Conservation (phyloP, 2,888 invertebrate genomes). For the Watsonalla cultraria region DNA sequence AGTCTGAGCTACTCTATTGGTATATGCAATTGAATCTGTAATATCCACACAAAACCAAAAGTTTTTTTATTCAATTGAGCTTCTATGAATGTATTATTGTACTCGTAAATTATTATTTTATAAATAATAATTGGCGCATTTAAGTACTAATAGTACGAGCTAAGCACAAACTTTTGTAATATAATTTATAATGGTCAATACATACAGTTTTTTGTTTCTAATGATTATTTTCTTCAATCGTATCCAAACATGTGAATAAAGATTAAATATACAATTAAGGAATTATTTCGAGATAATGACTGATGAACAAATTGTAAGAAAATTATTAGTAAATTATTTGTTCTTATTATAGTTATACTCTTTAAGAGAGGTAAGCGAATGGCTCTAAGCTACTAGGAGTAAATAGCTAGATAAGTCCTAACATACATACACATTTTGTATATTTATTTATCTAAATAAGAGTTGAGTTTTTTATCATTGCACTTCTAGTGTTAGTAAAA, state of each 20-base stretch:
- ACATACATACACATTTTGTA: constrained; percentile 15
- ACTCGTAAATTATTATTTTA: too few relatives aligned
- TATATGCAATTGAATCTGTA: too few relatives aligned
- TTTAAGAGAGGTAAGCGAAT: constrained; percentile 30
- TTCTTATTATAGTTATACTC: constrained; percentile 30
- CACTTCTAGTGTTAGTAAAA: constrained; percentile 11
- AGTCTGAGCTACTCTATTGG: too few relatives aligned
- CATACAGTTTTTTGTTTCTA: too few relatives aligned
- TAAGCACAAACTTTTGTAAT: too few relatives aligned
- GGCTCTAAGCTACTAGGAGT: constrained; percentile 36
- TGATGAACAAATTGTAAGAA: constrained; percentile 42
- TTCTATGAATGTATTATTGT: too few relatives aligned
- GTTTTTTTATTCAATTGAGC: too few relatives aligned
- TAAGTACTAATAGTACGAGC: too few relatives aligned
- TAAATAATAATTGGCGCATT: too few relatives aligned
- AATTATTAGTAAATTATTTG: constrained; percentile 25
- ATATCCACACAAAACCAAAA: too few relatives aligned
- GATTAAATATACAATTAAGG: constrained; percentile 5
- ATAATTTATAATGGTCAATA: too few relatives aligned
- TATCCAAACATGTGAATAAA: background rate
- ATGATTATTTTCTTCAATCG: too few relatives aligned
- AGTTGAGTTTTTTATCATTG: constrained; percentile 18
- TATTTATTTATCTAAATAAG: constrained; percentile 11
- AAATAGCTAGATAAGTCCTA: constrained; percentile 7
- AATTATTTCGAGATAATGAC: constrained; percentile 38